phyloP scores from a whole-genome alignment of 2,888 invertebrate genomes.

The Epirrhoe alternata region DNA sequence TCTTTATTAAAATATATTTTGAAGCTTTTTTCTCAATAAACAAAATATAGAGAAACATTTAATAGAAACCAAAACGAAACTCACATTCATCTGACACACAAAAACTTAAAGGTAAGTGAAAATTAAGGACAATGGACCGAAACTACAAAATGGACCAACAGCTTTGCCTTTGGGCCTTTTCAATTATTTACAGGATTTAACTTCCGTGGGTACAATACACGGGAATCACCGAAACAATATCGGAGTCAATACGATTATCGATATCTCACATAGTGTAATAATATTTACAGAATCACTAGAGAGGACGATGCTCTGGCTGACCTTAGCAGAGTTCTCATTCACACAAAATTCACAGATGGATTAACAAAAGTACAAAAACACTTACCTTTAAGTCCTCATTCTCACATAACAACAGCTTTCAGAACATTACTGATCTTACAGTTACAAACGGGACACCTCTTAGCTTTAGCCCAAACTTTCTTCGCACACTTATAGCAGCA shows the following conservation, averaged over 20 bases:
- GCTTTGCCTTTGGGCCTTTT: neutral
- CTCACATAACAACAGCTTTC: slow-evolving; percentile 81
- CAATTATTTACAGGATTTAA: neutral
- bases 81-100: neutral
- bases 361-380: neutral
- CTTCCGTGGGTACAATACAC: neutral
- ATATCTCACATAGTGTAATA: too few species aligned
- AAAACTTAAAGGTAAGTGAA: slow-evolving; percentile 1
- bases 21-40: neutral
- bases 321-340: neutral
- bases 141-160: neutral
- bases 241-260: too few species aligned
- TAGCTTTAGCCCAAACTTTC: slow-evolving; percentile 86
- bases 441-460: slow-evolving; percentile 89
- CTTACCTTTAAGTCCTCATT: slow-evolving; percentile 2
- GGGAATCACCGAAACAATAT: too few species aligned
- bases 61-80: neutral
- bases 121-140: neutral
- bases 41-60: neutral
- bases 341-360: neutral
- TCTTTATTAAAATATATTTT: neutral
- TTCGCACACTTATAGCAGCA: slow-evolving; percentile 90
- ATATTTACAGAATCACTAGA: too few species aligned
- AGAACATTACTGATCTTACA: slow-evolving; percentile 88
- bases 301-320: too few species aligned